Evolutionary conservation across 2,797 vertebrate species (phyloP).

Genomic region (Lophotriccus pileatus): DNA sequence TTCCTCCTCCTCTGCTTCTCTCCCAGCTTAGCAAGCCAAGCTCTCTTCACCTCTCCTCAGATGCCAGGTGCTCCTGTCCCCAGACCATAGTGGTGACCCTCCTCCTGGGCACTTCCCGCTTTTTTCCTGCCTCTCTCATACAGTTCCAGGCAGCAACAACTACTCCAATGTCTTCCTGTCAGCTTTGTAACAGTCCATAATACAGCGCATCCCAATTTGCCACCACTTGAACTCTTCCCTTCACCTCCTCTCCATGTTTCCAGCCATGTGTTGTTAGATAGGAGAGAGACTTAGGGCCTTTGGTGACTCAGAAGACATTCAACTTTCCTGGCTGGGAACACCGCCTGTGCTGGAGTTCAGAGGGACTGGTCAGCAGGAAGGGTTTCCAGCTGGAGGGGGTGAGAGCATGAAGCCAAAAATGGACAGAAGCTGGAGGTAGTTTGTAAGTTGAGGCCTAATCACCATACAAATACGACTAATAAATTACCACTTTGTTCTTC

Average conservation of each 20-base stretch:
- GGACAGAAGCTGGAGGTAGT: not conserved
- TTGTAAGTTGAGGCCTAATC: not conserved
- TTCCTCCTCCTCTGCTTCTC: not conserved
- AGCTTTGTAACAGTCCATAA: not conserved
- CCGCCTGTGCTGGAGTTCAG: not conserved
- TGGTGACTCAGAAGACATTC: constrained; percentile 18
- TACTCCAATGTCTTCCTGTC: not conserved
- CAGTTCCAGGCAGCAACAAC: not conserved
- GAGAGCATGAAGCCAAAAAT: not conserved
- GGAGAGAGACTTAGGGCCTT: not conserved
- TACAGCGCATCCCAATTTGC: not conserved
- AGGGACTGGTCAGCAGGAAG: not conserved
- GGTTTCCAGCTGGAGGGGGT: not conserved
- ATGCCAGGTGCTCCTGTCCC: not conserved
- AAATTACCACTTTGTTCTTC: not conserved
- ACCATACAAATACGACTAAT: not conserved
- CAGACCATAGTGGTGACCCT: not conserved
- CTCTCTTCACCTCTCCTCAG: not conserved
- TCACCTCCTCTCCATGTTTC: not conserved
- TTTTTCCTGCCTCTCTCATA: not conserved
- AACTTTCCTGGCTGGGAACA: not conserved
- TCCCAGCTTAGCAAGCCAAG: accelerated
- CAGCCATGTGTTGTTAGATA: not conserved
- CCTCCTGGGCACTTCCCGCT: not conserved
- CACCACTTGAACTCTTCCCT: not conserved